phyloP scores from a whole-genome alignment of 2,113 vertebrate genomes.

The Peucedramus taeniatus region DNA sequence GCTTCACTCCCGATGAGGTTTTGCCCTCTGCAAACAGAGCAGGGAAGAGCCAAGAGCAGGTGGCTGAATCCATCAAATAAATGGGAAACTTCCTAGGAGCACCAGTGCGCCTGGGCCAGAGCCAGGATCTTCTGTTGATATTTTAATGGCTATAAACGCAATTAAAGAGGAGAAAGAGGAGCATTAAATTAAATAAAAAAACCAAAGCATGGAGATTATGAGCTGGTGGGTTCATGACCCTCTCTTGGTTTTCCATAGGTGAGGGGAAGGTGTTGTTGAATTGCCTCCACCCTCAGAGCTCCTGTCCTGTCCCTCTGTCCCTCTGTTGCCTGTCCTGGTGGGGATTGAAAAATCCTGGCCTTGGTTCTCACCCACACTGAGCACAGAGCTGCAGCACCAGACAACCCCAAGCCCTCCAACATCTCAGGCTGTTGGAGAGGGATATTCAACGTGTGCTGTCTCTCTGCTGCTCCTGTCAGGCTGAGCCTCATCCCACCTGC shows the following conservation, averaged over 20 bases:
- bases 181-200: constrained; percentile 28
- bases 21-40: constrained; percentile 1
- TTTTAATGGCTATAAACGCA: constrained; percentile 40
- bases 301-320: background rate
- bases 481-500: background rate
- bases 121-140: constrained; percentile 47
- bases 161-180: constrained; percentile 41
- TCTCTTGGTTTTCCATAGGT: background rate
- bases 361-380: background rate
- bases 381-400: background rate
- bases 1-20: background rate
- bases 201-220: background rate
- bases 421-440: rapidly evolving
- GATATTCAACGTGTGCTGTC: rapidly evolving
- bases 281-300: background rate
- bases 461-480: background rate
- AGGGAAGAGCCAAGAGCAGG: constrained; percentile 37
- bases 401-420: background rate
- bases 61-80: constrained; percentile 22
- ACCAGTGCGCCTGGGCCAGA: background rate
- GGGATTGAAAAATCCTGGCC: background rate
- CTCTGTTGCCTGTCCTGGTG: background rate
- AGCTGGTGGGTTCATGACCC: background rate
- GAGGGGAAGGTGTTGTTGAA: background rate
- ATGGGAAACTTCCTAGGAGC: constrained; percentile 28